Conservation (phyloP, 2,113 vertebrate species). For the Pygoscelis antarcticus region DNA sequence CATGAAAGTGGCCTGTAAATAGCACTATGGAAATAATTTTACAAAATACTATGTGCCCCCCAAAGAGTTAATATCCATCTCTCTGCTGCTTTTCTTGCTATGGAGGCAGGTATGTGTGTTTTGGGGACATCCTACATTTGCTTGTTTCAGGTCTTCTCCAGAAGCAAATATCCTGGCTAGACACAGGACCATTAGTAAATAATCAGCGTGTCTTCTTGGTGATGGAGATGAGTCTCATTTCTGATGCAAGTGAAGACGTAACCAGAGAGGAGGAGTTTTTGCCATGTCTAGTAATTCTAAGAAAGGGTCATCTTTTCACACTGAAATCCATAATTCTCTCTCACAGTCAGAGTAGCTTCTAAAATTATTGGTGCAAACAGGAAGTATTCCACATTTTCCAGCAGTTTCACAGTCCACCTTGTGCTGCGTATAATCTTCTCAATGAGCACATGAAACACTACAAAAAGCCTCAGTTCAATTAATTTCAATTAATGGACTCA, state of each 20-base stretch:
- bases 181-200: neutral
- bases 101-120: neutral
- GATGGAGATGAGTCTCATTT: neutral
- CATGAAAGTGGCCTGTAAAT: neutral
- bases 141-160: neutral
- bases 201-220: neutral
- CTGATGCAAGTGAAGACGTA: neutral
- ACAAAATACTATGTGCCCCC: neutral
- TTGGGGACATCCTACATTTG: neutral
- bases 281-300: neutral
- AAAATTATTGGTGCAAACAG: neutral
- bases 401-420: neutral
- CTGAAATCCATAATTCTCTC: neutral
- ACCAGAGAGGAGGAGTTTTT: neutral
- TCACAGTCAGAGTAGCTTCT: neutral
- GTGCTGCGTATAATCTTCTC: neutral
- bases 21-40: neutral
- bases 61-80: neutral
- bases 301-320: neutral
- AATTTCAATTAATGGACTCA: neutral
- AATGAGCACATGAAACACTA: neutral
- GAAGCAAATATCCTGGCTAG: neutral
- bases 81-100: neutral
- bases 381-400: neutral
- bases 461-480: neutral